A percentile compares a stretch with the other conserved stretches of the same genome.
phyloP scores from a whole-genome alignment of 92 coral and sea anemone genomes.

The Montipora capitata region DNA sequence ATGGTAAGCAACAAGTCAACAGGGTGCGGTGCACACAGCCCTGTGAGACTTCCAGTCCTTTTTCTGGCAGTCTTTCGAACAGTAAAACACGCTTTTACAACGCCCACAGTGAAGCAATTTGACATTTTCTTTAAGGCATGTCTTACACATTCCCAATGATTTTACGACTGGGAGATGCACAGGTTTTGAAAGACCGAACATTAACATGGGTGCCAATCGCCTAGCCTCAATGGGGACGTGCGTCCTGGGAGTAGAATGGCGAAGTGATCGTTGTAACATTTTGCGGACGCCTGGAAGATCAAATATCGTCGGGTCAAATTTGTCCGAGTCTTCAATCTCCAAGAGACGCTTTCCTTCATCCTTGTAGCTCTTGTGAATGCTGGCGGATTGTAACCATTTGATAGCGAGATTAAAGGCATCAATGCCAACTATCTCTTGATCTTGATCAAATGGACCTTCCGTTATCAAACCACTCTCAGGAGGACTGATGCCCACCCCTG shows the following conservation, averaged over 20 bases:
- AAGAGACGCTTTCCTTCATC: constrained; percentile 11
- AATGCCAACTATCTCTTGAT: constrained; percentile 11
- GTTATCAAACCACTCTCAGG: constrained; percentile 15
- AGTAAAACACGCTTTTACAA: constrained; percentile 49
- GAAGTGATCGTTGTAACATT: constrained; percentile 1
- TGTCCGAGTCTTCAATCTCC: constrained; percentile 4
- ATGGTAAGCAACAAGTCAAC: background rate
- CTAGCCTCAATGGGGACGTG: constrained; percentile 8
- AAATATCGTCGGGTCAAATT: constrained; percentile 21
- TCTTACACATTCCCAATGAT: constrained; percentile 30
- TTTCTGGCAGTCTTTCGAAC: constrained; percentile 39
- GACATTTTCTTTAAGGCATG: constrained; percentile 14
- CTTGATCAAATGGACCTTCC: constrained; percentile 10
- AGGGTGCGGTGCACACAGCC: constrained; percentile 9
- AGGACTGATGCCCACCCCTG: constrained; percentile 23
- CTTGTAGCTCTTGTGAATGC: constrained; percentile 26
- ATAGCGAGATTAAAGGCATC: constrained; percentile 32
- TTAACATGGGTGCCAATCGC: background rate
- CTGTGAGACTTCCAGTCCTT: constrained; percentile 56
- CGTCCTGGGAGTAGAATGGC: constrained; percentile 30
- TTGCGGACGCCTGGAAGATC: constrained; percentile 13
- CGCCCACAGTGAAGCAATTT: constrained; percentile 20
- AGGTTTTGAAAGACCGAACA: background rate
- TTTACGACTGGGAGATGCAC: background rate
- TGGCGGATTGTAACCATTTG: constrained; percentile 15